Conservation (phyloP, 2,888 invertebrate species). For the Drosophila kokeensis region DNA sequence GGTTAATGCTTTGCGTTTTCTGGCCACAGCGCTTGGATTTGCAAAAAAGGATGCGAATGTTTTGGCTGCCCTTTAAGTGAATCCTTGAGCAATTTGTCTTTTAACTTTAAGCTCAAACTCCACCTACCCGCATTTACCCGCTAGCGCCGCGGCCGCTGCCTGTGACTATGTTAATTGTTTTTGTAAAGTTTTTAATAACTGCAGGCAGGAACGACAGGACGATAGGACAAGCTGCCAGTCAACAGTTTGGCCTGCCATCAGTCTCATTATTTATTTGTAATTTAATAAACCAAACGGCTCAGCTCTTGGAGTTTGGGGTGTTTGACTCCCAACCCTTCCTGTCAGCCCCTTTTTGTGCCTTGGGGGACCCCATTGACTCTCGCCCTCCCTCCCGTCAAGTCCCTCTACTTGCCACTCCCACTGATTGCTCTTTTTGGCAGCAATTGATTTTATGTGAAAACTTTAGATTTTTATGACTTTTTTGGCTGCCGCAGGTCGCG, state of each 20-base stretch:
- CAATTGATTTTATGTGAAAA: conserved; percentile 82
- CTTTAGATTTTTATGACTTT: conserved; percentile 77
- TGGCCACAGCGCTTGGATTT: conserved; percentile 61
- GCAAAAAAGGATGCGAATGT: conserved; percentile 27
- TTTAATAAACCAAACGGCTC: conserved; percentile 74
- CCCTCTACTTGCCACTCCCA: conserved; percentile 12
- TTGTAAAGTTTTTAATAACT: conserved; percentile 79
- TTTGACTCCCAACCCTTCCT: conserved; percentile 3
- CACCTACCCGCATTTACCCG: not conserved
- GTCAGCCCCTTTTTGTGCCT: conserved; percentile 1
- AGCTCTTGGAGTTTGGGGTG: not conserved
- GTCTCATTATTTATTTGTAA: conserved; percentile 81
- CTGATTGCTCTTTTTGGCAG: conserved; percentile 56
- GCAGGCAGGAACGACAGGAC: conserved; percentile 48
- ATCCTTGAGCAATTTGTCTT: conserved; percentile 67
- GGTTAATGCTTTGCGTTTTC: conserved; percentile 76
- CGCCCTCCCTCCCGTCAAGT: too few species aligned
- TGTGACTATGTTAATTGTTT: conserved; percentile 77
- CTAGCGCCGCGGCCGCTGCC: conserved; percentile 6
- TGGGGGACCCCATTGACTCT: not conserved
- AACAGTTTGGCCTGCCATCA: conserved; percentile 70
- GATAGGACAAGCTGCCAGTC: conserved; percentile 48
- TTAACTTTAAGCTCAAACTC: conserved; percentile 29
- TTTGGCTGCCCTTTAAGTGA: conserved; percentile 48
- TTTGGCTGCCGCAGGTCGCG: conserved; percentile 64